Conservation (phyloP, 2,797 vertebrate genomes). For the Lemur catta region DNA sequence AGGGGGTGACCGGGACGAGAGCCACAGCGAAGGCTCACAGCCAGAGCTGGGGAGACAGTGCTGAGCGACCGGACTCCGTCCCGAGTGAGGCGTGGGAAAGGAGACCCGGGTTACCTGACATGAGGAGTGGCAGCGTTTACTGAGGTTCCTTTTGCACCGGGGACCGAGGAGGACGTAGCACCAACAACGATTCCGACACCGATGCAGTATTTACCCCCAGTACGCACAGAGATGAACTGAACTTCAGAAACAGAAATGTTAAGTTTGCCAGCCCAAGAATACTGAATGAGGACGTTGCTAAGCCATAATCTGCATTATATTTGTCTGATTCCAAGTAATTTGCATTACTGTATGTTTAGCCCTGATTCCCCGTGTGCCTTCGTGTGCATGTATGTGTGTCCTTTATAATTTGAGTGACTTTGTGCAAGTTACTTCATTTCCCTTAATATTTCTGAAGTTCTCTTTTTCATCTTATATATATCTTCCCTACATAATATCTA, state of each 20-base stretch:
- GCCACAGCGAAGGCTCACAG: not conserved
- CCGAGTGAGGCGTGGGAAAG: not conserved
- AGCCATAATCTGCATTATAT: too few species aligned
- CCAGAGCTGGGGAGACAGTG: not conserved
- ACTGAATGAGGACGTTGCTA: not conserved
- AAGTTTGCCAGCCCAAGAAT: not conserved
- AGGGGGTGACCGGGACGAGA: not conserved
- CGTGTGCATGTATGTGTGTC: accelerated
- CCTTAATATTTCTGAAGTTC: not conserved
- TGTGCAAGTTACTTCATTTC: not conserved
- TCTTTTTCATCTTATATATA: not conserved
- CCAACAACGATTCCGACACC: accelerated
- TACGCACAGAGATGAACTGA: not conserved
- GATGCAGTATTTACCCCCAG: not conserved
- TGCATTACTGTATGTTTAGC: not conserved
- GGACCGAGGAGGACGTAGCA: accelerated
- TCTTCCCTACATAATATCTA: accelerated
- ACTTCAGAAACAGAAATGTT: not conserved
- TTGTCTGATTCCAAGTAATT: not conserved
- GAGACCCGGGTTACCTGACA: not conserved
- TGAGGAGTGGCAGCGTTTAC: not conserved
- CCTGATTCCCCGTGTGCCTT: not conserved
- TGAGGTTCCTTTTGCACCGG: not conserved
- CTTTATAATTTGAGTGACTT: not conserved
- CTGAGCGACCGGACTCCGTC: too few species aligned